Percentiles rank a stretch among this genome's conserved stretches.
Evolutionary conservation across 2,113 vertebrate genomes (phyloP).

Genomic region (Phrynosoma blainvillii): DNA sequence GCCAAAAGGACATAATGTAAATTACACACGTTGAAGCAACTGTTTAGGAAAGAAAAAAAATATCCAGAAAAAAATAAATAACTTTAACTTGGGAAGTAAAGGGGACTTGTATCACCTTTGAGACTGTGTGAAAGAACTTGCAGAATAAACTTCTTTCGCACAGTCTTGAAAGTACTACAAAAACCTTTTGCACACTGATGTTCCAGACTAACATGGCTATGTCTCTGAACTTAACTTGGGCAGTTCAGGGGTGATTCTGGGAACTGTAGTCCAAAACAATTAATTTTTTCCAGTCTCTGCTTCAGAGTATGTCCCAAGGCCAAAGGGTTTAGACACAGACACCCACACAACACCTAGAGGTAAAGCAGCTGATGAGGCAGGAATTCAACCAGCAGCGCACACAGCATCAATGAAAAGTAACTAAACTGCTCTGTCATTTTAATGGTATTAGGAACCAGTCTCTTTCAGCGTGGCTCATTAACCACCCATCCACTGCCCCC

Average conservation of each 20-base stretch:
- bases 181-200: too few relatives aligned
- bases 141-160: too few relatives aligned
- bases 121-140: too few relatives aligned
- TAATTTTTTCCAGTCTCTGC: neutral
- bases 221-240: neutral
- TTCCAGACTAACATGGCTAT: too few relatives aligned
- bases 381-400: neutral
- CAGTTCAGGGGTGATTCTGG: neutral
- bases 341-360: too few relatives aligned
- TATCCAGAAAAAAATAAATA: too few relatives aligned
- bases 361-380: neutral
- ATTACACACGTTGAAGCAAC: too few relatives aligned
- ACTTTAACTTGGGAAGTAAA: too few relatives aligned
- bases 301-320: neutral
- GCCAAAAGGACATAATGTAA: too few relatives aligned
- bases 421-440: conserved; percentile 50
- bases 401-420: conserved; percentile 42
- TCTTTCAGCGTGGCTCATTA: conserved; percentile 58
- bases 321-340: neutral
- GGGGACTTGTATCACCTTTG: too few relatives aligned
- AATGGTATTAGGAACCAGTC: conserved; percentile 43
- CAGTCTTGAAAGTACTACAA: too few relatives aligned
- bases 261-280: neutral
- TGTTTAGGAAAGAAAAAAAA: too few relatives aligned
- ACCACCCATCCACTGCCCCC: conserved; percentile 39